phyloP scores from a whole-genome alignment of 2,797 vertebrate genomes.

The Myotis findleyi region DNA sequence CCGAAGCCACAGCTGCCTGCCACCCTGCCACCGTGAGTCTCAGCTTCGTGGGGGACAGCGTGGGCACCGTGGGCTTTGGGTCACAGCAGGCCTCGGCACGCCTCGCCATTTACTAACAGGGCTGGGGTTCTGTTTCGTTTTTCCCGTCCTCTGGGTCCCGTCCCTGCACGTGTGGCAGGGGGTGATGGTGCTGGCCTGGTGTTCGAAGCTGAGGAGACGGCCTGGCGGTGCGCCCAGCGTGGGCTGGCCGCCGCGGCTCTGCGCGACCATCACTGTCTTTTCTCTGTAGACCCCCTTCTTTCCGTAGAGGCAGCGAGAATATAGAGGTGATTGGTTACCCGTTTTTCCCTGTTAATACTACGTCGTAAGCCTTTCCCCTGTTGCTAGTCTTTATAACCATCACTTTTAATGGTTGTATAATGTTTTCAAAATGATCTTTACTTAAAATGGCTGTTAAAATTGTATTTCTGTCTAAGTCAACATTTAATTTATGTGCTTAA shows the following conservation, averaged over 20 bases:
- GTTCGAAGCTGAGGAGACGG: accelerated
- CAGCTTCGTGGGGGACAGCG: accelerated
- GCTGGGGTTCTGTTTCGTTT: accelerated
- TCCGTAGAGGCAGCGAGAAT: accelerated
- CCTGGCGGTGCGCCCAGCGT: accelerated
- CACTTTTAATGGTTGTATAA: neutral
- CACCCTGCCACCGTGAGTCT: accelerated
- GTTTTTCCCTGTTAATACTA: too few species aligned
- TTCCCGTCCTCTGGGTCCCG: too few species aligned
- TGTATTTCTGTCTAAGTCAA: conserved; percentile 36
- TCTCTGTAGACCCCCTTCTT: accelerated
- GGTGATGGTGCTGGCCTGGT: accelerated
- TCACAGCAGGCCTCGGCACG: accelerated
- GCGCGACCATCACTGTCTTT: accelerated
- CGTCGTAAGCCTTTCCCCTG: neutral
- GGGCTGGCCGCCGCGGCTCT: neutral
- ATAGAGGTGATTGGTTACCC: accelerated
- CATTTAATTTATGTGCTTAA: neutral
- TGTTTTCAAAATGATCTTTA: conserved; percentile 54
- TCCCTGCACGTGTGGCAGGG: neutral
- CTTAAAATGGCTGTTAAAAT: conserved; percentile 54
- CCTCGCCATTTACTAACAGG: accelerated
- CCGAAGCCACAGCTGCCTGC: accelerated
- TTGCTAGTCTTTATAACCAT: neutral
- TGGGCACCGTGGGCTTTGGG: accelerated